These are phyloP conservation scores for Mythimna loreyi DNA, from an alignment of 2,888 invertebrate species.

Conservation along the genomic window DNA sequence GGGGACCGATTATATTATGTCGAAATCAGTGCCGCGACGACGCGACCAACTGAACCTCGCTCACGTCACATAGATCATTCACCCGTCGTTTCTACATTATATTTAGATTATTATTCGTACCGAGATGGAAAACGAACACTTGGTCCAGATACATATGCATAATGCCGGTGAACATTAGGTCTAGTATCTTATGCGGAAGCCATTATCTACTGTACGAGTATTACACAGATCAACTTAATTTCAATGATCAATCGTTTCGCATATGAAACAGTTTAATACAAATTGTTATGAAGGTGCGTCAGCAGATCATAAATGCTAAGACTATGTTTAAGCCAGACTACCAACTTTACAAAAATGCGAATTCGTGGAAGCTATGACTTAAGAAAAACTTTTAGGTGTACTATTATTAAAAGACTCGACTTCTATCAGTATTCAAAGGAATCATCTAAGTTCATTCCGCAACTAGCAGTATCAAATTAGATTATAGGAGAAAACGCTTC, in stretches of 20 bases:
- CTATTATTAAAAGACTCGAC: constrained; percentile 57
- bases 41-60: constrained; percentile 32
- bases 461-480: constrained; percentile 14
- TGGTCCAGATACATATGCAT: constrained; percentile 14
- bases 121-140: constrained; percentile 25
- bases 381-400: constrained; percentile 39
- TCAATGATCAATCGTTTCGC: constrained; percentile 15
- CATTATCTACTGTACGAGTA: constrained; percentile 14
- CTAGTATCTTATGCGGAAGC: constrained; percentile 5
- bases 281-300: constrained; percentile 21
- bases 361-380: constrained; percentile 58
- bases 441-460: constrained; percentile 60
- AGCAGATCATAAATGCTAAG: constrained; percentile 19
- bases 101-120: constrained; percentile 24
- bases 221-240: constrained; percentile 17
- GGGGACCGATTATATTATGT: constrained; percentile 66
- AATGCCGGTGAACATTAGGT: constrained; percentile 19
- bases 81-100: constrained; percentile 30
- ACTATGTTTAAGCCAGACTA: constrained; percentile 54
- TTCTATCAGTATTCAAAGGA: constrained; percentile 73
- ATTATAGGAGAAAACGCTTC: constrained; percentile 27
- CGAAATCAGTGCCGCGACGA: constrained; percentile 62
- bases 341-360: constrained; percentile 63
- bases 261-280: constrained; percentile 11
- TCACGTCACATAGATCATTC: constrained; percentile 20